phyloP scores from a whole-genome alignment of 1,140 invertebrate species.

The Diachasma alloeum region DNA sequence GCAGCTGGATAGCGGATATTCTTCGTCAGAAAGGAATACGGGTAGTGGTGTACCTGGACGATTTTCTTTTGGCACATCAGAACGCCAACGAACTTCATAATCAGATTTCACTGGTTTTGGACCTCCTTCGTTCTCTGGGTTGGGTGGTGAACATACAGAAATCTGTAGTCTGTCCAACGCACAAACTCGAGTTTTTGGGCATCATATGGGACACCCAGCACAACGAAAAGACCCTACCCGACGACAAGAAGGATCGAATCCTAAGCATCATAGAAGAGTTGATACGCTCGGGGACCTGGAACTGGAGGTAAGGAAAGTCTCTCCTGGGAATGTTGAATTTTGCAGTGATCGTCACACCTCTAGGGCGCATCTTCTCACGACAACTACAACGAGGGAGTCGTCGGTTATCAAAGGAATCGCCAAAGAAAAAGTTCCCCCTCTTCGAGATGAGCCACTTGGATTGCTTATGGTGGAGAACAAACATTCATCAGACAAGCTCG shows the following conservation, averaged over 20 bases:
- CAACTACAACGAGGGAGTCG: slow-evolving; percentile 8
- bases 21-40: slow-evolving; percentile 24
- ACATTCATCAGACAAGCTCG: neutral
- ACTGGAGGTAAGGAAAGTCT: neutral
- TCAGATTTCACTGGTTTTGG: too few relatives aligned
- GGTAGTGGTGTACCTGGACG: slow-evolving; percentile 25
- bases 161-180: too few relatives aligned
- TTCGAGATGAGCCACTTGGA: slow-evolving; percentile 9
- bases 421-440: slow-evolving; percentile 26
- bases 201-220: neutral
- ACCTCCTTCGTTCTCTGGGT: too few relatives aligned
- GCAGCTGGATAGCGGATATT: slow-evolving; percentile 34
- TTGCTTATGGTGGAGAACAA: neutral
- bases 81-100: too few relatives aligned
- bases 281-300: neutral
- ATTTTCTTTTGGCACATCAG: too few relatives aligned
- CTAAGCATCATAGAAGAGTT: neutral
- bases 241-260: slow-evolving; percentile 15
- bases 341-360: too few relatives aligned
- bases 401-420: slow-evolving; percentile 25
- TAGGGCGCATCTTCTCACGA: slow-evolving; percentile 11
- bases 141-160: too few relatives aligned
- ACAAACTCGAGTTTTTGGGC: too few relatives aligned
- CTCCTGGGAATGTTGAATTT: slow-evolving; percentile 23
- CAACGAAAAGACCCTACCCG: neutral